Base-by-base conservation (phyloP, 2,113 vertebrate species). In the Eretmochelys imbricata region DNA sequence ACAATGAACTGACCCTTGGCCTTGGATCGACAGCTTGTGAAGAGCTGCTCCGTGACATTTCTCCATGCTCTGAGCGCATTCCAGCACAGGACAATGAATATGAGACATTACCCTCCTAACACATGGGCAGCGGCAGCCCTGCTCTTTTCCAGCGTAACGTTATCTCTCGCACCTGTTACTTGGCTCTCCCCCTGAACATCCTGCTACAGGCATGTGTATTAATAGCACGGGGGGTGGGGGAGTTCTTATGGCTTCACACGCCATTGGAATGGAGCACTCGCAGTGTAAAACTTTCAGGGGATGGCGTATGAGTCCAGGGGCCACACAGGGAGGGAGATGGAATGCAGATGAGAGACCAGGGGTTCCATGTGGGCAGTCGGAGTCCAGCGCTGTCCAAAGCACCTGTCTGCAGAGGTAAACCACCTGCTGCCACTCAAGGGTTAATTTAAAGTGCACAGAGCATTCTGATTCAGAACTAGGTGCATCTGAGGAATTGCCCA, bases 141-240 rank as follows among this genome's bases (percentile, higher is more conserved):
- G 96, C 98, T 99, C 98, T 99, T 99, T 99, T 98, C 98, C 97
- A 97, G 96, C 85, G 99, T 98, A 99, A 99, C 96, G 92, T 97
- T 98, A 99, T 98, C 98, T 96, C 93, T 95, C 87, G 92, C 99
- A 99, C 98, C 99, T 99, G 99, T 99, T 98, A 93, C 89, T 94
- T 96, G 87, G 94, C 98, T 97, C 97, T 98, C 98, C 97, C 92
- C 54, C 57, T 94, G 97, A 98, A 94, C 98, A 92, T 95, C 97
- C 97, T 98, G 97, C 97, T 96, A 50, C 96, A 95, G 25, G 82
- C 96, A 82, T 88, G 29, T 62, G 97, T 99, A 99, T 99, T 99
- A 98, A 98, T 99, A 99, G 98, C 96, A 92, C 76, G 13, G 90
- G 78, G 54, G 91, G 93, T 48, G 94, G 51, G 94, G 93, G 92